These are phyloP conservation scores for Gadopsis bispinosus DNA, from an alignment of 2,797 vertebrate species.

Conservation along the genomic window DNA sequence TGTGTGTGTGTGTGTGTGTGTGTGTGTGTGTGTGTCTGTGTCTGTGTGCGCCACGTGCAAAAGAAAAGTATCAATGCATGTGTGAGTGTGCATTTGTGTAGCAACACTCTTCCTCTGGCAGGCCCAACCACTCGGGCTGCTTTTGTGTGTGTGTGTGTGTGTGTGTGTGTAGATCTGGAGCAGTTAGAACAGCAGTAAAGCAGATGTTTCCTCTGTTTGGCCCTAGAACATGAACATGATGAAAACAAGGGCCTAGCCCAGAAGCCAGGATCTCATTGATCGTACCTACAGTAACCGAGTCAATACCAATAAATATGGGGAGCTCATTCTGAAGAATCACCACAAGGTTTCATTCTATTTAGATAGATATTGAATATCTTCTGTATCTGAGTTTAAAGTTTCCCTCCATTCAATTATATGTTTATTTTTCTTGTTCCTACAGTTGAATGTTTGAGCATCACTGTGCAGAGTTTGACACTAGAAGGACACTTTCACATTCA, in stretches of 20 bases:
- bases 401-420: too few species aligned
- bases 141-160: slow-evolving; percentile 35
- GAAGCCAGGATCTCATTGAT: slow-evolving; percentile 50
- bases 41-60: too few species aligned
- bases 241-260: slow-evolving; percentile 54
- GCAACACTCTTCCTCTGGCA: slow-evolving; percentile 67
- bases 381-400: not conserved
- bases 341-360: not conserved
- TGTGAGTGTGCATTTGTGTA: slow-evolving; percentile 40
- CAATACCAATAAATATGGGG: slow-evolving; percentile 9
- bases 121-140: slow-evolving; percentile 55
- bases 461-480: too few species aligned
- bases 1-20: slow-evolving; percentile 25
- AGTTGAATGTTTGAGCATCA: too few species aligned
- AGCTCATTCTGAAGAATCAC: not conserved
- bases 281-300: slow-evolving; percentile 11
- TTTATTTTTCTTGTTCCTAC: too few species aligned
- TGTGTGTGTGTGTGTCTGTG: slow-evolving; percentile 17
- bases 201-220: slow-evolving; percentile 91
- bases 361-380: not conserved
- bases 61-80: slow-evolving; percentile 40
- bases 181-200: slow-evolving; percentile 75
- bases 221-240: slow-evolving; percentile 70
- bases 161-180: slow-evolving; percentile 73
- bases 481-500: too few species aligned